A percentile compares a stretch with the other conserved stretches of the same genome.
Evolutionary conservation across 2,888 invertebrate genomes (phyloP).

Genomic region (Hypselothyrea guttata): DNA sequence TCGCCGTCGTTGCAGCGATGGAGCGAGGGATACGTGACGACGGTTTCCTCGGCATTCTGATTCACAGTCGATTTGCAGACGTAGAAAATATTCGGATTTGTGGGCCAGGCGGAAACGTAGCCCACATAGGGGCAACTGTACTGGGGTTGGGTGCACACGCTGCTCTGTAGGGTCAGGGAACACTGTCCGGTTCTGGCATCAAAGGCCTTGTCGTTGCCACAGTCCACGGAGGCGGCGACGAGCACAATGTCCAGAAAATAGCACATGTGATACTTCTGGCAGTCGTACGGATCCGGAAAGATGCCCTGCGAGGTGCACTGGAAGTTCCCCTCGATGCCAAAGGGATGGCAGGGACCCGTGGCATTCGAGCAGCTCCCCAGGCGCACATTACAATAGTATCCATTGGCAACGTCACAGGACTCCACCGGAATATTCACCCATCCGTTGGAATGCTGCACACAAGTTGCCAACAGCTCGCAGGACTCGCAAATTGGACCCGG

Average conservation of each 20-base stretch:
- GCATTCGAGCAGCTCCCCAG: constrained; percentile 78
- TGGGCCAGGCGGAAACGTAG: constrained; percentile 80
- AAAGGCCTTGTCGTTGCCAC: constrained; percentile 79
- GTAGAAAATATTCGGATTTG: constrained; percentile 80
- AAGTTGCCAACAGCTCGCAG: constrained; percentile 80
- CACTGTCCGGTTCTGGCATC: constrained; percentile 80
- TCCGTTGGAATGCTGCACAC: constrained; percentile 78
- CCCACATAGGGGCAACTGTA: constrained; percentile 78
- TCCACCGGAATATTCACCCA: constrained; percentile 82
- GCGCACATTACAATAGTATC: constrained; percentile 79
- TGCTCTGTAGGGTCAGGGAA: constrained; percentile 69
- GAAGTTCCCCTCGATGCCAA: constrained; percentile 81
- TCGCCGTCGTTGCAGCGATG: constrained; percentile 81
- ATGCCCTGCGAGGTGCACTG: constrained; percentile 81
- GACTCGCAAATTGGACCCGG: constrained; percentile 81
- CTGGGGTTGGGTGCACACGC: constrained; percentile 72
- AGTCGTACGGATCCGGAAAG: constrained; percentile 82
- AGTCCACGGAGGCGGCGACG: constrained; percentile 80
- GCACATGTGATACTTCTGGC: constrained; percentile 82
- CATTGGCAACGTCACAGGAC: constrained; percentile 79
- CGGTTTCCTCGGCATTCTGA: constrained; percentile 72
- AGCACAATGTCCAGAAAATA: constrained; percentile 79
- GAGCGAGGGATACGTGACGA: constrained; percentile 80
- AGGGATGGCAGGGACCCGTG: constrained; percentile 81
- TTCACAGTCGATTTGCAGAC: constrained; percentile 81